Base-by-base conservation (phyloP, 2,888 invertebrate species). In the Callinectes sapidus region DNA sequence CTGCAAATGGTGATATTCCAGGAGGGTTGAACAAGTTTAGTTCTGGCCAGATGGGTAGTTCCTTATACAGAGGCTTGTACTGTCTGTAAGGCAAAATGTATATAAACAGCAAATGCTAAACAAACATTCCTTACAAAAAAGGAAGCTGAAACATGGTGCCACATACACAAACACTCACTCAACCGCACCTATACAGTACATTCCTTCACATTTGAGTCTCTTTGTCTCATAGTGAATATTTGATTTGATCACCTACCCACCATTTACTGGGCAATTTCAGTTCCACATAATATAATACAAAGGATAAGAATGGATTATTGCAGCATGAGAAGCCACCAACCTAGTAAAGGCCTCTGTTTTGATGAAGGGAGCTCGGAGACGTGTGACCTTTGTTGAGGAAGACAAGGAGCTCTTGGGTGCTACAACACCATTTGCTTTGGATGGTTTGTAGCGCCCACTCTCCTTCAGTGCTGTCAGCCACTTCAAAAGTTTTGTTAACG, bases 21-120 rank as follows among this genome's bases (percentile, higher is more conserved):
- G 87, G 90, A 54, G 91, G 92, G 89, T 87, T 91, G 23, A 90
- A 81, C 71, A 94, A 28, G 35, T 93, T 93, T 3, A 94, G 87
- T 55, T 89, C 90, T 23, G 94, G 94, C 94, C 94, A 94, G 42
- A 54, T 85, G 42, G 89, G 39, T 42, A 94, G 61, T 61, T 94
- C 94, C 90, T 94, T 94, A 86, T 90, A 94, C 13, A 93, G 90
- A 48, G 94, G 94, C 87, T 91, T 89, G 91, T 92, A 92, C 87
- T 93, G 87, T 85, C 94, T 94, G 93, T 61, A 90, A 92, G 32
- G 16, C 39, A 77, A 28, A 28, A 71, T 61, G 14, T 90, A 1
- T n/a, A 90, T 13, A 23, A 23, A 39, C 3, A 61, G 0, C 16
- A 32, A 61, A n/a, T 16, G 54, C n/a, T 89, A 32, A 1, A 23